phyloP scores from a whole-genome alignment of 1,140 invertebrate species.

The Bactericera cockerelli region DNA sequence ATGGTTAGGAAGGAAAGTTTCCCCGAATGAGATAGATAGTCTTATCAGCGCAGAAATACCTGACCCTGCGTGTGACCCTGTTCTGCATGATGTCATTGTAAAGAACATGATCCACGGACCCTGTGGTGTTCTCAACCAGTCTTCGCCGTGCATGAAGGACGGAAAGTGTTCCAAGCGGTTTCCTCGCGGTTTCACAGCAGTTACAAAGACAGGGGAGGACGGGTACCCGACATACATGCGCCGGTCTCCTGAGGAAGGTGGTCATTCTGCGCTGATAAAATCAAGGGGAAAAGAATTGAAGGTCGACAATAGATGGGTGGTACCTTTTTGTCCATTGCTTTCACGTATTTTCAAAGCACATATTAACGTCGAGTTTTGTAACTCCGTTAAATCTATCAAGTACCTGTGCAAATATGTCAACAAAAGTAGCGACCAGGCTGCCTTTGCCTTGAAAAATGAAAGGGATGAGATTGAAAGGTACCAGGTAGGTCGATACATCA shows the following conservation, averaged over 20 bases:
- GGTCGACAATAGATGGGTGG: constrained; percentile 29
- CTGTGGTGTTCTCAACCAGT: constrained; percentile 28
- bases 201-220: constrained; percentile 21
- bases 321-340: constrained; percentile 28
- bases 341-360: constrained; percentile 25
- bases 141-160: constrained; percentile 29
- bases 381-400: too few species aligned
- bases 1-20: constrained; percentile 18
- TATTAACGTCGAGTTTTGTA: too few species aligned
- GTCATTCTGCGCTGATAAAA: constrained; percentile 12
- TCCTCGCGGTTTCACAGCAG: constrained; percentile 11
- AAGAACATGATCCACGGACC: constrained; percentile 35
- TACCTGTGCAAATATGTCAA: too few species aligned
- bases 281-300: not conserved
- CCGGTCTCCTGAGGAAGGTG: constrained; percentile 15
- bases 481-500: too few species aligned
- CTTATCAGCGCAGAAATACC: constrained; percentile 34
- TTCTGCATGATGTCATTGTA: too few species aligned
- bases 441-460: too few species aligned
- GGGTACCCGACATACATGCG: constrained; percentile 29
- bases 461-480: too few species aligned
- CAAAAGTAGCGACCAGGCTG: too few species aligned
- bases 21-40: constrained; percentile 30
- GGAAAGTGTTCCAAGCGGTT: constrained; percentile 29
- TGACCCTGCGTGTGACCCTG: constrained; percentile 24